Evolutionary conservation across 1,140 invertebrate species (phyloP).

Genomic region (Drosophila gunungcola): DNA sequence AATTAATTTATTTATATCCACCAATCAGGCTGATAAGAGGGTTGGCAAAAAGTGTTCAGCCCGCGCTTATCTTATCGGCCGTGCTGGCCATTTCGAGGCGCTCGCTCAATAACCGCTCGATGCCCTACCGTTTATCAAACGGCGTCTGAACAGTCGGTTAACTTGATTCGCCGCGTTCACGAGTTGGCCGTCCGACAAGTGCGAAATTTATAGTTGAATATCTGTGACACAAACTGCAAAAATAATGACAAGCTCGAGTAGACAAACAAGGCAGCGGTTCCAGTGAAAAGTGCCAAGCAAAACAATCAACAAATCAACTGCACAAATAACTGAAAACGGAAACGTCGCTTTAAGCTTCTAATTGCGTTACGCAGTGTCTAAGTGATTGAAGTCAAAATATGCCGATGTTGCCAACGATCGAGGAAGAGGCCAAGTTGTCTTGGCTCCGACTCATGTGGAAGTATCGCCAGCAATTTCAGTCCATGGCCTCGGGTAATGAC

Average conservation of each 20-base stretch:
- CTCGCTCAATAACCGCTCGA: slow-evolving; percentile 33
- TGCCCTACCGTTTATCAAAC: slow-evolving; percentile 32
- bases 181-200: slow-evolving; percentile 25
- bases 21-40: slow-evolving; percentile 68
- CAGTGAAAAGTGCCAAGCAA: slow-evolving; percentile 42
- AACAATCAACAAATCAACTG: slow-evolving; percentile 47
- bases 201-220: slow-evolving; percentile 23
- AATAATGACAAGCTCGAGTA: slow-evolving; percentile 44
- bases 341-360: slow-evolving; percentile 9
- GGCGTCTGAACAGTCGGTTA: slow-evolving; percentile 32
- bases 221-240: slow-evolving; percentile 17
- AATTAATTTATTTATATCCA: slow-evolving; percentile 83
- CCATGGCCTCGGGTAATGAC: slow-evolving; percentile 67
- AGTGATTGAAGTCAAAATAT: slow-evolving; percentile 48
- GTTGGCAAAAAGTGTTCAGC: slow-evolving; percentile 32
- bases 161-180: slow-evolving; percentile 2
- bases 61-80: slow-evolving; percentile 19
- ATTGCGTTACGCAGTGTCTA: slow-evolving; percentile 15
- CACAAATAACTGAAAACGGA: slow-evolving; percentile 23
- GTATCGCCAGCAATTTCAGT: slow-evolving; percentile 74
- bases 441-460: slow-evolving; percentile 71
- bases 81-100: slow-evolving; percentile 16
- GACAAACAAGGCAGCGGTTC: slow-evolving; percentile 42
- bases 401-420: slow-evolving; percentile 71
- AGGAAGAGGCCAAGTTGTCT: slow-evolving; percentile 69